Evolutionary conservation across 1,140 invertebrate genomes (phyloP).

Genomic region (Pinna nobilis): DNA sequence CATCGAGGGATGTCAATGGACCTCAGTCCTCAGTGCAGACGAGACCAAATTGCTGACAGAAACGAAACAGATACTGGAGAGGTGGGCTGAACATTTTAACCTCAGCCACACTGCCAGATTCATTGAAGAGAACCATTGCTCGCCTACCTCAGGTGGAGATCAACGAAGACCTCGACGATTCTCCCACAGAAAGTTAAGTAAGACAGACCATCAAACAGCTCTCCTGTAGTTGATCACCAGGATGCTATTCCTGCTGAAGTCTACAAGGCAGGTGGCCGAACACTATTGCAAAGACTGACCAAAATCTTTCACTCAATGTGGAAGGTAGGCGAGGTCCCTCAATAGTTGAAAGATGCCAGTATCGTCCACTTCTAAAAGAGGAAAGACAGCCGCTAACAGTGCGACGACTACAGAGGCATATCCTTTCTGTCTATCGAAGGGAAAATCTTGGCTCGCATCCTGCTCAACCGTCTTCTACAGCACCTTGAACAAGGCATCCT

Average conservation of each 20-base stretch:
- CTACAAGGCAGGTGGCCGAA: not conserved
- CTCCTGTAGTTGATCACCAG: not conserved
- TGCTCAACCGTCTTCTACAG: not conserved
- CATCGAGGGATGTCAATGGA: not conserved
- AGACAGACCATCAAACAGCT: conserved; percentile 15
- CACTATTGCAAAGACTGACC: conserved; percentile 6
- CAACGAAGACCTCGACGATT: not conserved
- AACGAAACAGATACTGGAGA: not conserved
- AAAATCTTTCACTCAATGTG: conserved; percentile 12
- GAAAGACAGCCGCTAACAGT: not conserved
- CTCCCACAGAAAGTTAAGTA: not conserved
- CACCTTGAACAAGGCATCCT: not conserved
- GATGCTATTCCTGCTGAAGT: conserved; percentile 15
- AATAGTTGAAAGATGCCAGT: conserved; percentile 44
- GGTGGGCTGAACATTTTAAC: conserved; percentile 21
- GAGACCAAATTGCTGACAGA: not conserved
- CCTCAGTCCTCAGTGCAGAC: not conserved
- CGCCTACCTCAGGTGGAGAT: conserved; percentile 2
- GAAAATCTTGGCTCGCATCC: conserved; percentile 41
- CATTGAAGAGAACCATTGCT: conserved; percentile 1
- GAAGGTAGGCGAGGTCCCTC: conserved; percentile 11
- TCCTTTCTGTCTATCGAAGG: conserved; percentile 25
- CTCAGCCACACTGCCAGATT: conserved; percentile 3
- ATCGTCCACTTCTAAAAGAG: conserved; percentile 40
- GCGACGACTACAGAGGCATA: not conserved